Base-by-base conservation (phyloP, 2,113 vertebrate genomes). In the Pollimyrus isidori region DNA sequence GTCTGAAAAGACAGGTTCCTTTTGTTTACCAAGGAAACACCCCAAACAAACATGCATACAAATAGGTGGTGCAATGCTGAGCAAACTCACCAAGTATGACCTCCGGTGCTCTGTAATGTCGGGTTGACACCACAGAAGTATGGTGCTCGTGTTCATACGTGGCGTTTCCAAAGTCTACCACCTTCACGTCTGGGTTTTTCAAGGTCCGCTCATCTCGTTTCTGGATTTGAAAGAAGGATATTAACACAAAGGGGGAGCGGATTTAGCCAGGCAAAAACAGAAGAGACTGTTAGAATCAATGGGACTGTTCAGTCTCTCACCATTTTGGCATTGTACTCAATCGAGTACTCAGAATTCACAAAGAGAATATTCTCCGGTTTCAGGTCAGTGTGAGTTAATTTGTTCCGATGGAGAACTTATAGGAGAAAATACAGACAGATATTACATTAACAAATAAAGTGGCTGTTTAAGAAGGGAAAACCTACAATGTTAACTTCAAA, bases 331-430 rank as follows among this genome's bases (percentile, higher is more conserved):
- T 98, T 99, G 91, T 99, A 99, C 90, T 97, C 95, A 89, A 99
- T 94, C 86, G 97, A 92, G 91, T 97, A 99, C 91, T 97, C 96
- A 76, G 98, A 98, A 89, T 97, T 95, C 92, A 99, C 96, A 94
- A 99, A 98, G 84, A 99, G 95, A 93, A 99, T 99, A 93, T 99
- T 99, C 95, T 99, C 98, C 89, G 98, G 98, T 92, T 99, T 99
- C 92, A 99, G 94, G 93, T 99, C 98, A 45, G 98, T 99, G 93
- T 99, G 98, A 52, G 98, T 99, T 92, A 99, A 94, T 91, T 98
- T 98, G 94, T 98, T 98, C 91, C 96, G 96, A 93, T 99, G 98
- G 23, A 99, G 93, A 96, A 99, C 98, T 99, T 93, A 0, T 49
- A 91, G 89, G 93, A 92, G 92, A 92, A 87, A 85, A 88, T 90